Percentiles rank a stretch among this genome's conserved stretches.
phyloP scores from a whole-genome alignment of 2,888 invertebrate species.

The Tachina grossa region DNA sequence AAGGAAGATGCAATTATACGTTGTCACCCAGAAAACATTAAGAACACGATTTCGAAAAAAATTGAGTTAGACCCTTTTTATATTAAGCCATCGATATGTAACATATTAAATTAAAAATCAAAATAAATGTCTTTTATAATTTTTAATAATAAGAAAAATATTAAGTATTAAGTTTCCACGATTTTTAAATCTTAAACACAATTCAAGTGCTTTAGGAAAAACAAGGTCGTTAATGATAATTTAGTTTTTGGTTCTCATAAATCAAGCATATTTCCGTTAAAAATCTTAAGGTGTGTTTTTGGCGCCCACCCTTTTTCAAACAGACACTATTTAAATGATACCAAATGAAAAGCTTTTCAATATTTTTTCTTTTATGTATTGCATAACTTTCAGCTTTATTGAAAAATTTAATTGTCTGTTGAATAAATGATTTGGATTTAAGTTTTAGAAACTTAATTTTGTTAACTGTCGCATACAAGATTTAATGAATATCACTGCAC shows the following conservation, averaged over 20 bases:
- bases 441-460: neutral
- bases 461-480: too few relatives aligned
- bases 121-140: too few relatives aligned
- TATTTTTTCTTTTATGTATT: too few relatives aligned
- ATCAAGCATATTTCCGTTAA: neutral
- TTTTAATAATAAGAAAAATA: too few relatives aligned
- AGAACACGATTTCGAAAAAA: too few relatives aligned
- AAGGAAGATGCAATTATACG: too few relatives aligned
- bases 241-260: slow-evolving; percentile 26
- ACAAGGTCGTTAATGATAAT: slow-evolving; percentile 17
- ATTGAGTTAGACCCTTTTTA: too few relatives aligned
- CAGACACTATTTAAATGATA: neutral
- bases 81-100: too few relatives aligned
- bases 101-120: too few relatives aligned
- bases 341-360: neutral
- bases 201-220: slow-evolving; percentile 15
- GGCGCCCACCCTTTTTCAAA: slow-evolving; percentile 39
- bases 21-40: too few relatives aligned
- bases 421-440: neutral
- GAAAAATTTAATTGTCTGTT: neutral
- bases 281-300: slow-evolving; percentile 45
- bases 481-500: too few relatives aligned
- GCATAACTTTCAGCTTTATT: neutral
- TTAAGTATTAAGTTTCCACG: neutral
- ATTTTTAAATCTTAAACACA: neutral